Evolutionary conservation across 30 jellyfish, hydroid and myxozoan species (phyloP).

Genomic region (Turritopsis dohrnii): DNA sequence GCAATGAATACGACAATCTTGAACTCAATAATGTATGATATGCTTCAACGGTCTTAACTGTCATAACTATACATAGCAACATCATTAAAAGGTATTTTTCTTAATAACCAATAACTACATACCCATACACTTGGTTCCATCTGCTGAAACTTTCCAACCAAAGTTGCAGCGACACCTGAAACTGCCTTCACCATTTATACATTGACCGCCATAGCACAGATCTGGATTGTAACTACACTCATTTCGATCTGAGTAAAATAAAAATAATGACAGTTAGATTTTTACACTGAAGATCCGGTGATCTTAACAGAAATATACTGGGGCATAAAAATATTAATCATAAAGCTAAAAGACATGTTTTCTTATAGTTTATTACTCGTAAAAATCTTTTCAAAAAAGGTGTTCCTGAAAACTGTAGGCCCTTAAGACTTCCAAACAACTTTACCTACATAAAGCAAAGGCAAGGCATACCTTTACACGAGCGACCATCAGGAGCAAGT

Average conservation of each 20-base stretch:
- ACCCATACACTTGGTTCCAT: slow-evolving; percentile 87
- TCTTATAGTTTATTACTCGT: too few relatives aligned
- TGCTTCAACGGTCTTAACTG: too few relatives aligned
- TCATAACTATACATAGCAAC: too few relatives aligned
- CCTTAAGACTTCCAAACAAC: too few relatives aligned
- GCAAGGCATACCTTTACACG: slow-evolving; percentile 47
- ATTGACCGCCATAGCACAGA: slow-evolving; percentile 77
- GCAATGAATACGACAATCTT: background rate
- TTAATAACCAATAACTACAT: background rate
- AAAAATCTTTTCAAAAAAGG: too few relatives aligned
- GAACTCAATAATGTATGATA: background rate
- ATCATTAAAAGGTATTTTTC: background rate
- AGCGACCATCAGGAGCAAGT: slow-evolving; percentile 50
- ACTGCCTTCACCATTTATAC: slow-evolving; percentile 91
- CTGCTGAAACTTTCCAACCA: slow-evolving; percentile 70
- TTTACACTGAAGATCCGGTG: too few relatives aligned
- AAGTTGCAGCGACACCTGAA: slow-evolving; percentile 70
- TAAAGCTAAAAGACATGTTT: too few relatives aligned
- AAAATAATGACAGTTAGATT: background rate
- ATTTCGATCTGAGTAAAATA: slow-evolving; percentile 15
- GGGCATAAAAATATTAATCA: too few relatives aligned
- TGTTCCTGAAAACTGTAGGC: too few relatives aligned
- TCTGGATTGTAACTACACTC: slow-evolving; percentile 57
- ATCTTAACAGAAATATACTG: too few relatives aligned
- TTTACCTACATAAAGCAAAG: too few relatives aligned